Evolutionary conservation across 2,888 invertebrate genomes (phyloP).

Genomic region (Thecocarcelia acutangulata): DNA sequence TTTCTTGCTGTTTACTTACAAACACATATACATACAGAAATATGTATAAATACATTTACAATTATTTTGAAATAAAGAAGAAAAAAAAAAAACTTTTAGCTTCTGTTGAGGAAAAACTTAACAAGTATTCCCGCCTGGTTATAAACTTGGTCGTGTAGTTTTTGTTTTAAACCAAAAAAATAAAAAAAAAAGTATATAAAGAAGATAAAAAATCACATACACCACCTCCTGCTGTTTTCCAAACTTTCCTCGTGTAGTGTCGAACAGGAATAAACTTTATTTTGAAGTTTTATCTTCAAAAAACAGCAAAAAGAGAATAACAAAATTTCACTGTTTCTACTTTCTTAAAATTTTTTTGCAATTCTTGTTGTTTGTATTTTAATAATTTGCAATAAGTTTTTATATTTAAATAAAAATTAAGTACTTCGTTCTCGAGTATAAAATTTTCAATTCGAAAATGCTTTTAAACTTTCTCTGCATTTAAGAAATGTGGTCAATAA

Average conservation of each 20-base stretch:
- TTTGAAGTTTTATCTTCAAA: conserved; percentile 35
- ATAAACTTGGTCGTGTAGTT: conserved; percentile 56
- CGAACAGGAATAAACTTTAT: conserved; percentile 22
- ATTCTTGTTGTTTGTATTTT: not conserved
- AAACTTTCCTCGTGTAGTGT: conserved; percentile 10
- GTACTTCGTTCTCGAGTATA: conserved; percentile 27
- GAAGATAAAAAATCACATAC: not conserved
- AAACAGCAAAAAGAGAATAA: not conserved
- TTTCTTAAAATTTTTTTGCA: not conserved
- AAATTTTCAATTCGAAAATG: conserved; percentile 14
- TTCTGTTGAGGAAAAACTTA: conserved; percentile 10
- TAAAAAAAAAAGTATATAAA: too few relatives aligned
- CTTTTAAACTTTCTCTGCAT: not conserved
- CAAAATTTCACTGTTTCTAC: conserved; percentile 1
- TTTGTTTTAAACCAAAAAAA: not conserved
- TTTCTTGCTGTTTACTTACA: too few relatives aligned
- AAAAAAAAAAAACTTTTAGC: not conserved
- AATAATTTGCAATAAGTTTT: conserved; percentile 16
- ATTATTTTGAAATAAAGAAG: not conserved
- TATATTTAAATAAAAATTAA: conserved; percentile 15
- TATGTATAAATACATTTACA: not conserved
- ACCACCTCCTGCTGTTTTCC: not conserved
- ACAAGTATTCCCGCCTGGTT: conserved; percentile 37
- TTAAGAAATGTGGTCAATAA: conserved; percentile 38
- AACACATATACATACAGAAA: too few relatives aligned